Evolutionary conservation across 2,797 vertebrate species (phyloP), one percentile per base, ranked within the genome.

Genomic region (Phalloptychus januarius): DNA sequence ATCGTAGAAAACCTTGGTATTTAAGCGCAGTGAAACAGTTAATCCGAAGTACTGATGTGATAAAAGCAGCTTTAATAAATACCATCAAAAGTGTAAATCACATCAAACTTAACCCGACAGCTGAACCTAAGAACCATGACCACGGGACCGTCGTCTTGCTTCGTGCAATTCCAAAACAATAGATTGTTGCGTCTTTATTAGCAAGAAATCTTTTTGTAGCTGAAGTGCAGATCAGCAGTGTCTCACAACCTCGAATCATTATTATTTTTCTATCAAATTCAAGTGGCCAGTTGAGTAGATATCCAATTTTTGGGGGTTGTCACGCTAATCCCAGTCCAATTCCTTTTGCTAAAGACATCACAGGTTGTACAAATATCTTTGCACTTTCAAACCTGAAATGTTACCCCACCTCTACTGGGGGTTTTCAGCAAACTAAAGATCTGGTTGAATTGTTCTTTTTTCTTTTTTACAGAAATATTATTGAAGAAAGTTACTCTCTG

Each of bases 341-440:
- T 87, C 86, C 74, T 83, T 84, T 76, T 50, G 84, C 90, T 85
- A 75, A 79, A 82, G 81, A 89, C 81, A 81, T 82, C 52, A 67
- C 63, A 74, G 58, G 78, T 77, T 80, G 79, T 75, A 70, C 79
- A 85, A 89, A 90, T 87, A 83, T 85, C 86, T 86, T 85, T 44
- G 77, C 46, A 89, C 88, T 84, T 91, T 83, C 84, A 84, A 86
- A 88, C 80, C 82, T 85, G 72, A 89, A 91, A 92, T 91, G 90
- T 86, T 85, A 87, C 70, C 76, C 56, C 56, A 58, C 28, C 56
- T 11, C 42, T 58, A 58, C 31, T 58, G 56, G 56, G 56, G 56
- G n/a, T 5, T 58, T 58, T 31, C 56, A 28, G 28, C 28, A 58
- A 58, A 58, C 63, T 25, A 40, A 25, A 67, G 20, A 38, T 25